A percentile compares a stretch with the other conserved stretches of the same genome.
phyloP scores from a whole-genome alignment of 2,113 vertebrate genomes.

The Chloroceryle aenea region DNA sequence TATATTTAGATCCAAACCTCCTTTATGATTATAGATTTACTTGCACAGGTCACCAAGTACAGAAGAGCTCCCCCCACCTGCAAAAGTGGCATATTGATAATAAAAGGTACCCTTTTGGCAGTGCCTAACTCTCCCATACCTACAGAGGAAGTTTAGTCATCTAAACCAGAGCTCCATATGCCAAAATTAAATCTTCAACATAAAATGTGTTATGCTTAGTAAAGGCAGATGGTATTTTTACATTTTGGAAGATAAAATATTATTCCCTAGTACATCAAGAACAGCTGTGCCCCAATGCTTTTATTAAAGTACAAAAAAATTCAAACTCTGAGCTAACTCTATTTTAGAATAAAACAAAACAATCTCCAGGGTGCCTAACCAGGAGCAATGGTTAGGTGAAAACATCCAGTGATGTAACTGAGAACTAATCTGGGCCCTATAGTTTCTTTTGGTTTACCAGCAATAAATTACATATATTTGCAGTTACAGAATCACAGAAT shows the following conservation, averaged over 20 bases:
- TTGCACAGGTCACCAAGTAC: not conserved
- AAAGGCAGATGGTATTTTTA: not conserved
- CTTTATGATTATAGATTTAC: not conserved
- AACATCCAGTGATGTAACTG: not conserved
- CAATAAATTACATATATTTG: rapidly evolving
- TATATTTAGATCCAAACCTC: not conserved
- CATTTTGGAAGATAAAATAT: not conserved
- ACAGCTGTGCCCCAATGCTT: not conserved
- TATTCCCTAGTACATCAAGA: not conserved
- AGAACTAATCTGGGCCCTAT: not conserved
- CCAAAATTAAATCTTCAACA: not conserved
- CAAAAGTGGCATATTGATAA: not conserved
- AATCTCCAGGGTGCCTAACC: not conserved
- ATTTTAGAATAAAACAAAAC: not conserved
- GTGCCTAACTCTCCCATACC: not conserved
- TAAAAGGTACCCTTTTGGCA: not conserved
- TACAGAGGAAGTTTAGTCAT: not conserved
- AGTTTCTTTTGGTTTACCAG: not conserved
- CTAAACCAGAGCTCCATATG: not conserved
- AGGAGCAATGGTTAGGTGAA: not conserved
- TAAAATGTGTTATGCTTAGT: not conserved
- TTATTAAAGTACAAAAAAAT: not conserved
- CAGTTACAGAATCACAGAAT: not conserved
- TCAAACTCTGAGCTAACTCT: not conserved
- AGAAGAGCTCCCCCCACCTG: not conserved